Evolutionary conservation across 1,140 invertebrate species (phyloP).

Genomic region (Papilio polyxenes): DNA sequence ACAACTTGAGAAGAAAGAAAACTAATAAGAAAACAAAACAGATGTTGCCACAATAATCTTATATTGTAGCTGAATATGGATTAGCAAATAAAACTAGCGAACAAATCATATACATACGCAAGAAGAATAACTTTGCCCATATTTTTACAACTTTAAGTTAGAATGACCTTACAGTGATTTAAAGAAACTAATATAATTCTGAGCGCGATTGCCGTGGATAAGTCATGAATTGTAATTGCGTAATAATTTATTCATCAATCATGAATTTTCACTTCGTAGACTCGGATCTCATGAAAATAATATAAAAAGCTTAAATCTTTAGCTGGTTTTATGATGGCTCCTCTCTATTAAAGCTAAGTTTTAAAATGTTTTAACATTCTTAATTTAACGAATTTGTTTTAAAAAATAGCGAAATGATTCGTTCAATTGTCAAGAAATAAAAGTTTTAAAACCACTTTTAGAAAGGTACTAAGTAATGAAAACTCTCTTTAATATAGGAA

Average conservation of each 20-base stretch:
- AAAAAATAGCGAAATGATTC: too few species aligned
- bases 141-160: background rate
- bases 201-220: background rate
- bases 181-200: background rate
- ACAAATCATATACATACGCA: background rate
- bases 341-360: background rate
- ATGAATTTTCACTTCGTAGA: slow-evolving; percentile 8
- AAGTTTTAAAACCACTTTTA: too few species aligned
- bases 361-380: too few species aligned
- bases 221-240: slow-evolving; percentile 5
- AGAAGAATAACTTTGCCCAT: slow-evolving; percentile 3
- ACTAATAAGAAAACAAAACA: slow-evolving; percentile 34
- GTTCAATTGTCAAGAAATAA: too few species aligned
- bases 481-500: background rate
- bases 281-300: background rate
- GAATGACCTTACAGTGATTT: too few species aligned
- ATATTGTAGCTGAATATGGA: slow-evolving; percentile 30
- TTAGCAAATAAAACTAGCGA: slow-evolving; percentile 14
- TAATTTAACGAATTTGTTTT: too few species aligned
- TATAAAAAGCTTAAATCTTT: background rate
- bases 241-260: slow-evolving; percentile 2
- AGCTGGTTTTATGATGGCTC: background rate
- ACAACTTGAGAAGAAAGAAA: slow-evolving; percentile 26
- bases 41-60: slow-evolving; percentile 24
- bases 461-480: too few species aligned